Evolutionary conservation across 1,140 invertebrate genomes (phyloP).

Genomic region (Aphelinus atriplicis): DNA sequence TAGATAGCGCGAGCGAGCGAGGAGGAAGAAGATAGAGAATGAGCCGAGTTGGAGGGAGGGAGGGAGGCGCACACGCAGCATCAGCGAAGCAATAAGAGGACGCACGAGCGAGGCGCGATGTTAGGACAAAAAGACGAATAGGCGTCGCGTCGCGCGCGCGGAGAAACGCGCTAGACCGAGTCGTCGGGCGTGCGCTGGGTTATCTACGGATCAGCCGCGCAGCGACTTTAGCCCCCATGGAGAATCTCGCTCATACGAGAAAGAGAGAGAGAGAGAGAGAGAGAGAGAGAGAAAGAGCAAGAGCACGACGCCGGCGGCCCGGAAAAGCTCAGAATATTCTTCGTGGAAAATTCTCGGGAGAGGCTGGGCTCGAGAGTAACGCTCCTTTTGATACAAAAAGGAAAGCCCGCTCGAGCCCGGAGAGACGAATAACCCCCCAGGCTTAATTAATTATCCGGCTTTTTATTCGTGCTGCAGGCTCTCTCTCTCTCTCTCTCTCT

Average conservation of each 20-base stretch:
- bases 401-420: not conserved
- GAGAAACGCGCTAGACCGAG: conserved; percentile 62
- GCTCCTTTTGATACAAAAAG: conserved; percentile 37
- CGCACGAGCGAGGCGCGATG: conserved; percentile 56
- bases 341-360: conserved; percentile 41
- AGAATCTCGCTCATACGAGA: conserved; percentile 14
- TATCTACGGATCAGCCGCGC: conserved; percentile 56
- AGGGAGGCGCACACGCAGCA: conserved; percentile 32
- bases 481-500: too few species aligned
- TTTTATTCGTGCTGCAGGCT: conserved; percentile 18
- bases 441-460: conserved; percentile 37
- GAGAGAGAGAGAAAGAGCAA: not conserved
- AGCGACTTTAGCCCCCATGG: not conserved
- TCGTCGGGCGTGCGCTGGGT: conserved; percentile 55
- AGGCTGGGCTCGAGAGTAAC: conserved; percentile 27
- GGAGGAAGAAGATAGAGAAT: conserved; percentile 45
- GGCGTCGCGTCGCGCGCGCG: conserved; percentile 43
- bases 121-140: conserved; percentile 51
- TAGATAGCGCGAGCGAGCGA: conserved; percentile 40
- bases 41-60: conserved; percentile 28
- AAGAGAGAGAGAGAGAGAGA: too few species aligned
- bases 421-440: conserved; percentile 35
- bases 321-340: conserved; percentile 43
- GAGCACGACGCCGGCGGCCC: conserved; percentile 16
- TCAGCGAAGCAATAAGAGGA: conserved; percentile 50